These are phyloP conservation scores for Rissa tridactyla DNA, from an alignment of 2,113 vertebrate species.

Conservation along the genomic window DNA sequence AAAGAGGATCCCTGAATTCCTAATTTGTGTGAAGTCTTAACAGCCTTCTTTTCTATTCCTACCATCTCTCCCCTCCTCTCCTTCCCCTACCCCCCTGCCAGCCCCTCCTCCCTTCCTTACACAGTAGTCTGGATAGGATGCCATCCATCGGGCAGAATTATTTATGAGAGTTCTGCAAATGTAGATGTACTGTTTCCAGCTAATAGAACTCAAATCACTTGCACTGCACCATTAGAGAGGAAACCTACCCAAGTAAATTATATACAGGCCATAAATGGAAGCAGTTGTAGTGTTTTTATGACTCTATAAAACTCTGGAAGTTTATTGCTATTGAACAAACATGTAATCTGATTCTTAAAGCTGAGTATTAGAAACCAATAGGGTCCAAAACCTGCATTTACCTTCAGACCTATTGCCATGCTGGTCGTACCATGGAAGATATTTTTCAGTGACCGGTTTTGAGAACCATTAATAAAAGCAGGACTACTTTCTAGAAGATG, in stretches of 20 bases:
- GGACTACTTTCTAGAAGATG: background rate
- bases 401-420: background rate
- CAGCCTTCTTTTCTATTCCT: background rate
- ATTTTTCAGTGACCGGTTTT: background rate
- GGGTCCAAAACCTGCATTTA: slow-evolving; percentile 27
- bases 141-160: background rate
- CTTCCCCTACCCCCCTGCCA: background rate
- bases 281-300: slow-evolving; percentile 70
- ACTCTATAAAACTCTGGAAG: slow-evolving; percentile 75
- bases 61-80: background rate
- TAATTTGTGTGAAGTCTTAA: background rate
- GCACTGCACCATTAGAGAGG: slow-evolving; percentile 69
- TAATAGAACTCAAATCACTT: slow-evolving; percentile 72
- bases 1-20: background rate
- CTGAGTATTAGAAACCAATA: slow-evolving; percentile 52
- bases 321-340: slow-evolving; percentile 79
- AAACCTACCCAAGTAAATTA: slow-evolving; percentile 69
- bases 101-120: background rate
- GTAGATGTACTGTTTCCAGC: slow-evolving; percentile 72
- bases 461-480: background rate
- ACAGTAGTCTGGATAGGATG: background rate
- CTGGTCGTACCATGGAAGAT: background rate
- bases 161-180: slow-evolving; percentile 68
- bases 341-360: slow-evolving; percentile 66
- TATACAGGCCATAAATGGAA: slow-evolving; percentile 65